Conservation (phyloP, 2,797 vertebrate genomes). For the Phoeniculus purpureus region DNA sequence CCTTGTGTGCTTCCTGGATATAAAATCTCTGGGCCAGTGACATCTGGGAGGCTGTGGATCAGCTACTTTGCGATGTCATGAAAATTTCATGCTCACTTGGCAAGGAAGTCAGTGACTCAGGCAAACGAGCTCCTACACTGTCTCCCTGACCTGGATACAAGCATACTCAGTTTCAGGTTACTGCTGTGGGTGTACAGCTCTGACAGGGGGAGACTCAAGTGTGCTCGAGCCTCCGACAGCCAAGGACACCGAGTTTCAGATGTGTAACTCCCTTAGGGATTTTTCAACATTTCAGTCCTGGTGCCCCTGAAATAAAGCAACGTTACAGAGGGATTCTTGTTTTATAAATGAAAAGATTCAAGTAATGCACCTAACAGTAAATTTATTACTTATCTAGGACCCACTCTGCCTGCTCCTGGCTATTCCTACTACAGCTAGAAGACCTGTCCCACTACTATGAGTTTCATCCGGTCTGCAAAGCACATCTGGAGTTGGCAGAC, state of each 20-base stretch:
- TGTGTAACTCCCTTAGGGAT: background rate
- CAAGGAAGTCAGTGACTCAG: constrained; percentile 57
- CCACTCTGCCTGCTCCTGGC: background rate
- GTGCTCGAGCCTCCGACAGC: background rate
- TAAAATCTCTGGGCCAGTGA: background rate
- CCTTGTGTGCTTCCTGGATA: background rate
- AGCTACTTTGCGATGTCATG: constrained; percentile 48
- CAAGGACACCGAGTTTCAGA: background rate
- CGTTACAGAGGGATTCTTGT: background rate
- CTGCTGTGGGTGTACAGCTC: background rate
- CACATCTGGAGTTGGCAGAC: background rate
- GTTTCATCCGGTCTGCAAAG: background rate
- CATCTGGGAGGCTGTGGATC: constrained; percentile 27
- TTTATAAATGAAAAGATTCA: background rate
- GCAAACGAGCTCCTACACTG: background rate
- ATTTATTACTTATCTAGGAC: background rate
- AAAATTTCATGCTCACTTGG: constrained; percentile 61
- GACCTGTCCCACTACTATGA: fast-evolving
- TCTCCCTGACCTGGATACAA: constrained; percentile 41
- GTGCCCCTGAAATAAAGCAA: background rate
- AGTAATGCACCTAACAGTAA: background rate
- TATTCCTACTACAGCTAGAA: background rate
- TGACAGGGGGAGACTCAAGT: background rate
- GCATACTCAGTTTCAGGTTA: constrained; percentile 10
- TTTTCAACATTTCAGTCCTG: background rate